Percentiles rank a stretch among this genome's conserved stretches.
Conservation (phyloP, 2,888 invertebrate species). For the Nudaria mundana region DNA sequence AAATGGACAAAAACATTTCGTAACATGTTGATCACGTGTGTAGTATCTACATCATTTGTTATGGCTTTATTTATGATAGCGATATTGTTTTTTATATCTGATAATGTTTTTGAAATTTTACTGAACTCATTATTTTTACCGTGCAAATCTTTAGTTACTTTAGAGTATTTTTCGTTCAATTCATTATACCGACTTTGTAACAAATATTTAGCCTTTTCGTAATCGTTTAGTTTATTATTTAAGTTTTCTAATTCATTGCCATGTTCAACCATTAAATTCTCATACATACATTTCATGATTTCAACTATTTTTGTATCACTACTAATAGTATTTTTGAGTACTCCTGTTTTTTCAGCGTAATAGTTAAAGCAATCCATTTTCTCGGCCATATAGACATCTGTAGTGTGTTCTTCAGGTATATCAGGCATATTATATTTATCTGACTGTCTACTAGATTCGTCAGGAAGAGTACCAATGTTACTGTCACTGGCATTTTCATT, state of each 20-base stretch:
- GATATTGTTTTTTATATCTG: slow-evolving; percentile 44
- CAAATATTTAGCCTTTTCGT: slow-evolving; percentile 45
- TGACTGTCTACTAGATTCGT: slow-evolving; percentile 36
- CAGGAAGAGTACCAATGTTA: slow-evolving; percentile 38
- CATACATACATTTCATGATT: slow-evolving; percentile 62
- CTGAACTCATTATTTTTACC: slow-evolving; percentile 41
- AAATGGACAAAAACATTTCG: slow-evolving; percentile 51
- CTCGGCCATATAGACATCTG: slow-evolving; percentile 52
- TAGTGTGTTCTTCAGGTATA: slow-evolving; percentile 43
- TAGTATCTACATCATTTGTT: slow-evolving; percentile 21
- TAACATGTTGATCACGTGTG: slow-evolving; percentile 35
- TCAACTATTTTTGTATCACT: slow-evolving; percentile 56
- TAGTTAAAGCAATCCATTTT: slow-evolving; percentile 60
- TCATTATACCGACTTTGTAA: slow-evolving; percentile 42
- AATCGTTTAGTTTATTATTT: slow-evolving; percentile 56
- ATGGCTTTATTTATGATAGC: slow-evolving; percentile 33
- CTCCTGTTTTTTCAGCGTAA: slow-evolving; percentile 52
- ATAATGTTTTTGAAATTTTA: slow-evolving; percentile 36
- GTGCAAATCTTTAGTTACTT: slow-evolving; percentile 41
- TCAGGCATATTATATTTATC: slow-evolving; percentile 41
- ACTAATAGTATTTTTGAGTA: slow-evolving; percentile 39
- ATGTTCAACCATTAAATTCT: slow-evolving; percentile 51
- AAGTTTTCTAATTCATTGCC: slow-evolving; percentile 62
- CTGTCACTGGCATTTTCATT: slow-evolving; percentile 58
- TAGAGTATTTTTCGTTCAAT: slow-evolving; percentile 35